A percentile compares a stretch with the other conserved stretches of the same genome.
These are phyloP conservation scores for Chiridota heheva DNA, from an alignment of 35 echinoderm and acorn worm genomes.

Conservation along the genomic window DNA sequence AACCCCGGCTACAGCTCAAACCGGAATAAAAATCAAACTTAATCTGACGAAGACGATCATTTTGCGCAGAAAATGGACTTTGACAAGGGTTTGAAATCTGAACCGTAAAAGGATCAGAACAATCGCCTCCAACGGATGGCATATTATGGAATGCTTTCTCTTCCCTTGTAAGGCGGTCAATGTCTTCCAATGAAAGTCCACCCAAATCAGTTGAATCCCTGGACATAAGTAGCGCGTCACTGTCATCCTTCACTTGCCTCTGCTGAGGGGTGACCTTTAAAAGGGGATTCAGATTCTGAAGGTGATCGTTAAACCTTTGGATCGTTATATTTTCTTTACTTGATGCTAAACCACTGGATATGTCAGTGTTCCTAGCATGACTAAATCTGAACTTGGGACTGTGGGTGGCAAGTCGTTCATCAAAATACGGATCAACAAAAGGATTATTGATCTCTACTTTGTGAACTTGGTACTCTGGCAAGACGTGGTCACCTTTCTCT, in stretches of 20 bases:
- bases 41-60: background rate
- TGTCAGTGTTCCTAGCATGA: too few relatives aligned
- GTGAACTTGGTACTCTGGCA: conserved; percentile 33
- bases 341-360: too few relatives aligned
- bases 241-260: conserved; percentile 70
- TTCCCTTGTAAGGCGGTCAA: background rate
- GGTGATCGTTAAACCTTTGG: too few relatives aligned
- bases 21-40: background rate
- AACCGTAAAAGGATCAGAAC: background rate
- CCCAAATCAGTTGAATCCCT: background rate
- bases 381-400: too few relatives aligned
- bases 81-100: conserved; percentile 6
- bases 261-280: conserved; percentile 79
- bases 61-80: background rate
- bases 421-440: too few relatives aligned
- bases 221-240: conserved; percentile 21
- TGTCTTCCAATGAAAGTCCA: background rate
- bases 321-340: too few relatives aligned
- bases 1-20: conserved; percentile 2
- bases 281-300: conserved; percentile 51
- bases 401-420: too few relatives aligned
- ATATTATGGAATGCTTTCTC: background rate
- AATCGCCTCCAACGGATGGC: background rate
- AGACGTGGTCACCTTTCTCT: conserved; percentile 6
- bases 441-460: conserved; percentile 43